Evolutionary conservation across 1,140 invertebrate genomes (phyloP).

Genomic region (Cherax destructor): DNA sequence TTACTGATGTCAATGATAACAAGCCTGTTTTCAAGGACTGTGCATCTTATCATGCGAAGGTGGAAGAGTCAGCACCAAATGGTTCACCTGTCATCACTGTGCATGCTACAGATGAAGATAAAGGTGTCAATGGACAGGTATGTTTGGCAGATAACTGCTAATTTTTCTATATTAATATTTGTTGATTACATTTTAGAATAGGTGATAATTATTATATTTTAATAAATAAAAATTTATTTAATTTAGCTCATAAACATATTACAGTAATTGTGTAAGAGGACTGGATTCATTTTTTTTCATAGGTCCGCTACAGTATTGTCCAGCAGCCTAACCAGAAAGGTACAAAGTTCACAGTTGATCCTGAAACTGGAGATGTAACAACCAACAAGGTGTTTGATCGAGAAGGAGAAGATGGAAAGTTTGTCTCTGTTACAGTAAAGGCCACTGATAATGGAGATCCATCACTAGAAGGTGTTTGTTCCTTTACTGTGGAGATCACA

Average conservation of each 20-base stretch:
- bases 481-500: constrained; percentile 96
- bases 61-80: constrained; percentile 93
- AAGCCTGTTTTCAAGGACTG: constrained; percentile 96
- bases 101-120: constrained; percentile 94
- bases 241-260: too few species aligned
- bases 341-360: constrained; percentile 95
- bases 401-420: constrained; percentile 93
- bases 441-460: constrained; percentile 97
- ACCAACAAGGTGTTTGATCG: constrained; percentile 86
- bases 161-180: too few species aligned
- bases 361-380: constrained; percentile 94
- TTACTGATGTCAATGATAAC: constrained; percentile 97
- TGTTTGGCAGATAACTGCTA: not conserved
- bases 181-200: too few species aligned
- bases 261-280: too few species aligned
- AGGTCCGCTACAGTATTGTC: constrained; percentile 96
- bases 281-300: constrained; percentile 77
- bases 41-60: constrained; percentile 92
- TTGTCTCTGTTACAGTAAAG: constrained; percentile 96
- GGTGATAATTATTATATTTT: too few species aligned
- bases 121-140: constrained; percentile 78
- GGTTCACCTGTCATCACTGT: constrained; percentile 92
- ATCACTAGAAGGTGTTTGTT: constrained; percentile 94
- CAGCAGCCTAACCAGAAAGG: constrained; percentile 97
- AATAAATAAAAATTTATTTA: too few species aligned